A percentile compares a stretch with the other conserved stretches of the same genome.
These are phyloP conservation scores for Vulpes vulpes DNA, from an alignment of 2,113 vertebrate genomes.

Conservation along the genomic window DNA sequence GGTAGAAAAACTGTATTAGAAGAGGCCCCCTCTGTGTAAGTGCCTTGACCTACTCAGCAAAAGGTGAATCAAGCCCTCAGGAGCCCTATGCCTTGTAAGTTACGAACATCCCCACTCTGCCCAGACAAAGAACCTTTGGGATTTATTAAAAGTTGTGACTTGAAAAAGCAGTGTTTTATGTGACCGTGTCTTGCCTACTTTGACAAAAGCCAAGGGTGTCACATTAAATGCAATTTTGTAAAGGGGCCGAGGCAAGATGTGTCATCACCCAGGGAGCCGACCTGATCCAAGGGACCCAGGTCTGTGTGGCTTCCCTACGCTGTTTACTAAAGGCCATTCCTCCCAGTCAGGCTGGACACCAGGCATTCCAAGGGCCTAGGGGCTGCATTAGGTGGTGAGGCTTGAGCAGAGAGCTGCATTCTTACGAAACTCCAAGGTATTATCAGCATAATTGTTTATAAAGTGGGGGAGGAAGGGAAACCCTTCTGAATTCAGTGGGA, in stretches of 20 bases:
- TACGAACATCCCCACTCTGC: neutral
- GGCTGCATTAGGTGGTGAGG: neutral
- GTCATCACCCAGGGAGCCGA: neutral
- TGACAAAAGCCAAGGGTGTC: neutral
- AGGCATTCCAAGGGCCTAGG: neutral
- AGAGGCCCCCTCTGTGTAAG: neutral
- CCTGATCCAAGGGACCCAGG: neutral
- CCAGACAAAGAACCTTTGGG: neutral
- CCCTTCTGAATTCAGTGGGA: neutral
- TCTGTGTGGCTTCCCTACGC: accelerated
- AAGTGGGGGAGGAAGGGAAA: neutral
- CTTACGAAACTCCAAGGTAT: neutral
- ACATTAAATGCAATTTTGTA: neutral
- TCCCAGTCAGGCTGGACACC: accelerated
- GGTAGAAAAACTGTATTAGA: neutral
- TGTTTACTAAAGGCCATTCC: neutral
- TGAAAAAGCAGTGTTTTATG: neutral
- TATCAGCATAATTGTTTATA: neutral
- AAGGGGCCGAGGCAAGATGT: neutral
- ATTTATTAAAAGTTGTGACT: slow-evolving; percentile 30
- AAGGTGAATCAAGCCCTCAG: neutral
- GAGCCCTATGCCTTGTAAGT: neutral
- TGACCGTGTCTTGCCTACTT: neutral
- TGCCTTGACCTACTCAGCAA: neutral
- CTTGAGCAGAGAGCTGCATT: neutral